Conservation (phyloP, 2,888 invertebrate species). For the Maniola hyperantus region DNA sequence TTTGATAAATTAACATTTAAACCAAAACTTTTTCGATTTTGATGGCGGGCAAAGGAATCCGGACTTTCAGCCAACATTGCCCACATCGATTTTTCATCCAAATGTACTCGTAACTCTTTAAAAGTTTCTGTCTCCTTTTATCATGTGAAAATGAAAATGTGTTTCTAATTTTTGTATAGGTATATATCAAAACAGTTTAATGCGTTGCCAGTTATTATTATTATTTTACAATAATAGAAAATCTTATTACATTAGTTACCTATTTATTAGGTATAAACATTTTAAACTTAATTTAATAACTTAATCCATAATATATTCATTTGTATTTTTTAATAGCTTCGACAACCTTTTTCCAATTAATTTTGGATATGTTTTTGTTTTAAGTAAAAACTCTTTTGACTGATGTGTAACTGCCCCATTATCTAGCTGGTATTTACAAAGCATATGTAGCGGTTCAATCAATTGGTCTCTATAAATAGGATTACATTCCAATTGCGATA, state of each 20-base stretch:
- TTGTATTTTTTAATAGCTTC: slow-evolving; percentile 66
- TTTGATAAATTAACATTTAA: too few relatives aligned
- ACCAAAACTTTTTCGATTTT: too few relatives aligned
- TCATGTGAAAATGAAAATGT: not conserved
- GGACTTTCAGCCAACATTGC: too few relatives aligned
- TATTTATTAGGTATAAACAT: slow-evolving; percentile 1
- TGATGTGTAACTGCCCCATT: slow-evolving; percentile 97
- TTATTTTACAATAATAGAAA: slow-evolving; percentile 13
- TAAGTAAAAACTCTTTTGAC: slow-evolving; percentile 94
- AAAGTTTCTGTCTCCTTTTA: too few relatives aligned
- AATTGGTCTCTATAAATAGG: slow-evolving; percentile 85
- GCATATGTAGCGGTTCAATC: slow-evolving; percentile 89
- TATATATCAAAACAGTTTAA: too few relatives aligned
- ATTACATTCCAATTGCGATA: slow-evolving; percentile 89
- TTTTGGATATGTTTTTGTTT: slow-evolving; percentile 90
- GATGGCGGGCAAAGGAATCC: too few relatives aligned
- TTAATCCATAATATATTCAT: slow-evolving; percentile 54
- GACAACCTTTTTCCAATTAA: slow-evolving; percentile 89
- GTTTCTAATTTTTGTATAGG: too few relatives aligned
- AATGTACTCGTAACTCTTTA: too few relatives aligned
- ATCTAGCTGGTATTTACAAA: slow-evolving; percentile 93
- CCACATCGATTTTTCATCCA: too few relatives aligned
- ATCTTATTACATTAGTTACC: slow-evolving; percentile 9
- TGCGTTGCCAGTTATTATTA: not conserved
- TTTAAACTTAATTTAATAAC: slow-evolving; percentile 51